These are phyloP conservation scores for Erethizon dorsatum DNA, from an alignment of 2,797 vertebrate genomes.

Conservation along the genomic window DNA sequence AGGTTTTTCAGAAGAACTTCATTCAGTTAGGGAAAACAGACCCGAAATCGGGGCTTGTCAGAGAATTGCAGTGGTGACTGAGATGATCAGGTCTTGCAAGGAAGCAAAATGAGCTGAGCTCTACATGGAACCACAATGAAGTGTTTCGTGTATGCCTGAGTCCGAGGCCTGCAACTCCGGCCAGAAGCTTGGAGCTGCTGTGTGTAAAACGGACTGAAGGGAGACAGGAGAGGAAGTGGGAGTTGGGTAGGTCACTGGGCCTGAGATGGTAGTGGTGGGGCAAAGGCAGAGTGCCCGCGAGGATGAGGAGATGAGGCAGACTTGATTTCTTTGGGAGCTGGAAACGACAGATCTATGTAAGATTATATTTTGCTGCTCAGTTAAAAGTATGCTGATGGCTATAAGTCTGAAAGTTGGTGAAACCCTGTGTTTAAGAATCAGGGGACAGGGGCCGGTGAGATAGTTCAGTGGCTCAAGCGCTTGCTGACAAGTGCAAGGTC, in stretches of 20 bases:
- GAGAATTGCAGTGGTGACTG: background rate
- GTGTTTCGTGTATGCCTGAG: accelerated
- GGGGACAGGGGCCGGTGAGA: too few species aligned
- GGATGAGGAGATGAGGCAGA: accelerated
- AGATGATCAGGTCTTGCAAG: background rate
- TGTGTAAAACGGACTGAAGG: background rate
- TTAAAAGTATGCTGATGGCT: background rate
- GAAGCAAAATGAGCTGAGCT: background rate
- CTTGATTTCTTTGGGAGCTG: background rate
- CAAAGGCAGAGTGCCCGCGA: background rate
- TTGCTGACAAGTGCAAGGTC: too few species aligned
- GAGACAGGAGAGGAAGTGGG: background rate
- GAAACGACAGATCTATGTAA: background rate
- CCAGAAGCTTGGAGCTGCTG: background rate
- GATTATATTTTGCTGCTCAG: background rate
- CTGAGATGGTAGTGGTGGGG: accelerated
- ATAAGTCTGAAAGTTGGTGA: background rate
- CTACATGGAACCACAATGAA: too few species aligned
- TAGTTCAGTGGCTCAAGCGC: too few species aligned
- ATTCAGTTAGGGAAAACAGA: background rate
- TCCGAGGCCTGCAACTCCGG: background rate
- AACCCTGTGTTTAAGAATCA: background rate
- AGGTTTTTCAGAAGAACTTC: background rate
- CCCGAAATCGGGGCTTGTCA: background rate
- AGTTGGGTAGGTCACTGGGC: background rate